phyloP scores from a whole-genome alignment of 2,888 invertebrate species.

The Drepana falcataria region DNA sequence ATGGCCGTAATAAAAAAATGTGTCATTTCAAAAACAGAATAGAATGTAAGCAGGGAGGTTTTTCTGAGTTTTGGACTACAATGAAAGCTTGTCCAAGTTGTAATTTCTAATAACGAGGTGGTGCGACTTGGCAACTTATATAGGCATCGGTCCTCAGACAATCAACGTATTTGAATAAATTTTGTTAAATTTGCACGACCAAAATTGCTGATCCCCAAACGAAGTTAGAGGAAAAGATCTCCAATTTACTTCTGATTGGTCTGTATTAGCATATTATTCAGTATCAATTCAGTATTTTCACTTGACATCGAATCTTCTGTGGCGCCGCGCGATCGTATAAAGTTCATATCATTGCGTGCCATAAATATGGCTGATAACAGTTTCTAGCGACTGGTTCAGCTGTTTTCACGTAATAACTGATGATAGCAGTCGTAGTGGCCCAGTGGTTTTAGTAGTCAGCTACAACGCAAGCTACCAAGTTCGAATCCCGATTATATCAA shows the following conservation, averaged over 20 bases:
- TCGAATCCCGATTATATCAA: no score
- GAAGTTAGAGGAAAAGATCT: neutral
- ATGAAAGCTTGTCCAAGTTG: neutral
- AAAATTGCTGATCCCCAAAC: neutral
- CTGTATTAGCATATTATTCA: constrained; percentile 13
- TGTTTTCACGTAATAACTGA: no score
- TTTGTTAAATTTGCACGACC: neutral
- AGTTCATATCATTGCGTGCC: neutral
- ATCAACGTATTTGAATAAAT: neutral
- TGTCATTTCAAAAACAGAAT: no score
- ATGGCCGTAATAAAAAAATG: no score
- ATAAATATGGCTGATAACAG: neutral
- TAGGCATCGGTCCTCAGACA: neutral
- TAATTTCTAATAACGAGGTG: neutral
- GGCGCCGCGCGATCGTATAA: constrained; percentile 1
- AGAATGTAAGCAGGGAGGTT: neutral
- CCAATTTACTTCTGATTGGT: neutral
- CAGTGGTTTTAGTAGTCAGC: no score
- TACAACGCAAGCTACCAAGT: no score
- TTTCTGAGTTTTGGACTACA: neutral
- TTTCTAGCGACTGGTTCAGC: no score
- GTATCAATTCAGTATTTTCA: constrained; percentile 11
- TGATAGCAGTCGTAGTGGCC: no score
- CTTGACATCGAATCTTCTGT: neutral
- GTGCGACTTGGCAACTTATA: neutral